Percentiles rank a stretch among this genome's conserved stretches.
Evolutionary conservation across 2,113 vertebrate genomes (phyloP).

Genomic region (Colinus virginianus): DNA sequence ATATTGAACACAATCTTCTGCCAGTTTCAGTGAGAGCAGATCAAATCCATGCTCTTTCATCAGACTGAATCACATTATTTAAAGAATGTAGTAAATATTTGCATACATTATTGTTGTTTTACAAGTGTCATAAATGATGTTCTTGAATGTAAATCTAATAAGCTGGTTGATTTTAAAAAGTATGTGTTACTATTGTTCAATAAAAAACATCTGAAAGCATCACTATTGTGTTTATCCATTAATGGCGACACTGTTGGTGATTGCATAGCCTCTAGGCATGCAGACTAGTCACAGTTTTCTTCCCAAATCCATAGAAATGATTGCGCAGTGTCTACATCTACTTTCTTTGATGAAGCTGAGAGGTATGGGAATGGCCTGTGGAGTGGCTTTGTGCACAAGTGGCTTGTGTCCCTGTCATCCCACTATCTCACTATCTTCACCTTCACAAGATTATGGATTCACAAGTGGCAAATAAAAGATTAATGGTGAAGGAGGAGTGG

Average conservation of each 20-base stretch:
- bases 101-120: constrained; percentile 60
- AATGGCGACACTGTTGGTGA: not conserved
- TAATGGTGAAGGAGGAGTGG: not conserved
- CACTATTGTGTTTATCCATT: not conserved
- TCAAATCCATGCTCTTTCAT: not conserved
- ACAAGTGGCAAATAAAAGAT: not conserved
- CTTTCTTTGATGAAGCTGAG: not conserved
- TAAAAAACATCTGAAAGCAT: constrained; percentile 45
- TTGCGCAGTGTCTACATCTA: not conserved
- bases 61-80: constrained; percentile 63
- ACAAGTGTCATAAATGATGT: constrained; percentile 50
- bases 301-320: not conserved
- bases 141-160: constrained; percentile 71
- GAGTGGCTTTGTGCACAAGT: not conserved
- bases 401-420: not conserved
- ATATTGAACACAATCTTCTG: not conserved
- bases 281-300: not conserved
- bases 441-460: not conserved
- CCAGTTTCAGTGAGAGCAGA: constrained; percentile 13
- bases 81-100: constrained; percentile 67
- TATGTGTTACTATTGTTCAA: constrained; percentile 72
- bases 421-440: not conserved
- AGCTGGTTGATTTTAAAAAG: constrained; percentile 59
- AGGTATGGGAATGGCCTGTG: not conserved
- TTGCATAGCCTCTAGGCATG: not conserved